Evolutionary conservation across 2,797 vertebrate species (phyloP).

Genomic region (Gobionotothen gibberifrons): DNA sequence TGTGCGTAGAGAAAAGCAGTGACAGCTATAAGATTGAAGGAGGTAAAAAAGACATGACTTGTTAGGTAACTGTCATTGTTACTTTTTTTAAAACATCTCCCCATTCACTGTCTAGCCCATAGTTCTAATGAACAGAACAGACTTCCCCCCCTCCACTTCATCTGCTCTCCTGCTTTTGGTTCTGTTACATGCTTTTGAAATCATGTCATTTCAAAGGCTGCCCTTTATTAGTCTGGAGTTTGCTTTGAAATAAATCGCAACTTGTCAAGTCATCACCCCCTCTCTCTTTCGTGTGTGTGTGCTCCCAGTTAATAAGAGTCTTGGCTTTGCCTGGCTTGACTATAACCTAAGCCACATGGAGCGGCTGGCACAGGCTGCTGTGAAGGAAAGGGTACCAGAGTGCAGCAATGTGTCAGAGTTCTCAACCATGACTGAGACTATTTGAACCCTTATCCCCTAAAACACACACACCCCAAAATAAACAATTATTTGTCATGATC

Average conservation of each 20-base stretch:
- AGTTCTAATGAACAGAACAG: slow-evolving; percentile 63
- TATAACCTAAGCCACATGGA: slow-evolving; percentile 75
- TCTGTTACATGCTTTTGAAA: slow-evolving; percentile 50
- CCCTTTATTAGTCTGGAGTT: slow-evolving; percentile 54
- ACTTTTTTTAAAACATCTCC: slow-evolving; percentile 41
- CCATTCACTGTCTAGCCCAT: slow-evolving; percentile 33
- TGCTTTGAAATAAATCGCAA: slow-evolving; percentile 60
- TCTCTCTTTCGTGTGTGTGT: slow-evolving; percentile 37
- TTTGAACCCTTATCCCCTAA: neutral
- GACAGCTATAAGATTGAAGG: slow-evolving; percentile 8
- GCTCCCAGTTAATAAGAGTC: slow-evolving; percentile 55
- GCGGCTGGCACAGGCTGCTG: slow-evolving; percentile 55
- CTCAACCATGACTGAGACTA: slow-evolving; percentile 34
- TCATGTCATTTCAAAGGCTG: slow-evolving; percentile 44
- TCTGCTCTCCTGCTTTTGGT: slow-evolving; percentile 14
- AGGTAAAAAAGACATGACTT: slow-evolving; percentile 27
- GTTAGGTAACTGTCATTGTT: slow-evolving; percentile 47
- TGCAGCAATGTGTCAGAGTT: slow-evolving; percentile 25
- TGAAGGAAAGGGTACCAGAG: slow-evolving; percentile 30
- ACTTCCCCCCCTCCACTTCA: neutral
- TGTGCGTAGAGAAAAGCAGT: neutral
- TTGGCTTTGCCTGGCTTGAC: slow-evolving; percentile 54
- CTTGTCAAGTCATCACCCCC: slow-evolving; percentile 46
- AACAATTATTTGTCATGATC: too few species aligned
- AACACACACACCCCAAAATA: slow-evolving; percentile 1